Conservation (phyloP, 2,113 vertebrate genomes). For the Toxotes chatareus region DNA sequence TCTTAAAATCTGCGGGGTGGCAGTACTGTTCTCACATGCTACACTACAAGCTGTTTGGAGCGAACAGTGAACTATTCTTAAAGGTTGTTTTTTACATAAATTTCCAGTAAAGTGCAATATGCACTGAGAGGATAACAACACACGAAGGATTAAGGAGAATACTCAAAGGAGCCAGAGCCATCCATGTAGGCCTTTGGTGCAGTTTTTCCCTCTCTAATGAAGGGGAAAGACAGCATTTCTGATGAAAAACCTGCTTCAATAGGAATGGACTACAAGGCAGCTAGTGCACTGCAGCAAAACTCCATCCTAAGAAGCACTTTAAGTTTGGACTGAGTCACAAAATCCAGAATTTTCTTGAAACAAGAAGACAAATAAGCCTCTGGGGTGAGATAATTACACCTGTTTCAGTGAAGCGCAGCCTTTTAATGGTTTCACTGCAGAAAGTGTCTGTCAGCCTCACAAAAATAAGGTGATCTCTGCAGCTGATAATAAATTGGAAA, state of each 20-base stretch:
- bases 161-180: slow-evolving; percentile 27
- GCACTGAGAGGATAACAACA: slow-evolving; percentile 25
- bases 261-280: slow-evolving; percentile 20
- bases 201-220: slow-evolving; percentile 31
- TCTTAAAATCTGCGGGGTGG: not conserved
- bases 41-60: not conserved
- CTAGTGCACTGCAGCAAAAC: slow-evolving; percentile 16
- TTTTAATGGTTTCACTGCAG: not conserved
- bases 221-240: slow-evolving; percentile 47
- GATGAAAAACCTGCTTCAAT: slow-evolving; percentile 58
- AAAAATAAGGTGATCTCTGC: not conserved
- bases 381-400: slow-evolving; percentile 10
- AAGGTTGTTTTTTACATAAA: not conserved
- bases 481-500: not conserved
- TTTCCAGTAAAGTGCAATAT: slow-evolving; percentile 27
- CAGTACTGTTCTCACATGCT: not conserved
- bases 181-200: slow-evolving; percentile 6
- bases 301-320: slow-evolving; percentile 3
- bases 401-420: not conserved
- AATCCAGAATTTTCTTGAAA: slow-evolving; percentile 13
- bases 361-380: slow-evolving; percentile 37
- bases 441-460: not conserved
- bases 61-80: not conserved
- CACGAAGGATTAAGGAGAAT: slow-evolving; percentile 11
- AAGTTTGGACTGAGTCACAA: not conserved